Base-by-base conservation (phyloP, 1,140 invertebrate species). In the Drosophila subpulchrella region DNA sequence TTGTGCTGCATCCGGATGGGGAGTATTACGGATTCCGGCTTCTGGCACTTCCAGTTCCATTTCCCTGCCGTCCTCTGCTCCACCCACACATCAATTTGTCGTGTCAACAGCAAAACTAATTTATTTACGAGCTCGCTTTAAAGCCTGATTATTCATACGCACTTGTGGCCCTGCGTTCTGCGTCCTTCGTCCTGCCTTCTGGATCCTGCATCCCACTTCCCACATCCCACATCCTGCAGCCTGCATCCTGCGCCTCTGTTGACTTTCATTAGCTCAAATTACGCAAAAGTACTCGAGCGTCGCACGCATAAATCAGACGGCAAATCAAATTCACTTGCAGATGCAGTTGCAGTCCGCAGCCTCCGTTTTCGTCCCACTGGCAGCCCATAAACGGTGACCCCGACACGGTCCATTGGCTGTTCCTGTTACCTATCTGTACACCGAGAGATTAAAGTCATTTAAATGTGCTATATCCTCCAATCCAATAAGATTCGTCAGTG, bases 191-290 rank as follows among this genome's bases (percentile, higher is more conserved):
- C 41, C 41, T 12, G 38, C 42, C 12, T 13, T n/a, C 12, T 30
- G 36, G 12, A 12, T 30, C 48, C 59, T 41, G 20, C 13, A 30
- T 42, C 11, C 46, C 59, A 39, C 17, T 39, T 55, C 38, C 46
- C 59, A 39, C n/a, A 39, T 59, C 38, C 41, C 36, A 20, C 20
- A 30, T 51, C 56, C 57, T 41, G 34, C 41, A 11, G 20, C 11
- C 46, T 34, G 27, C 55, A 34, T 27, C 34, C 17, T 62, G 38
- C 30, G 27, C 48, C 48, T 70, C 41, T 67, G 78, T 86, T 86
- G 82, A 78, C 78, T 82, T 85, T 84, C 73, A 85, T 84, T 85
- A 84, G 81, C 81, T 84, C 67, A 61, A 85, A 81, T 84, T 81
- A 77, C 62, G 81, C 67, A 76, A 75, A 80, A 85, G 72, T 73